These are phyloP conservation scores for Serripes groenlandicus DNA, from an alignment of 2,888 invertebrate species.

Conservation along the genomic window DNA sequence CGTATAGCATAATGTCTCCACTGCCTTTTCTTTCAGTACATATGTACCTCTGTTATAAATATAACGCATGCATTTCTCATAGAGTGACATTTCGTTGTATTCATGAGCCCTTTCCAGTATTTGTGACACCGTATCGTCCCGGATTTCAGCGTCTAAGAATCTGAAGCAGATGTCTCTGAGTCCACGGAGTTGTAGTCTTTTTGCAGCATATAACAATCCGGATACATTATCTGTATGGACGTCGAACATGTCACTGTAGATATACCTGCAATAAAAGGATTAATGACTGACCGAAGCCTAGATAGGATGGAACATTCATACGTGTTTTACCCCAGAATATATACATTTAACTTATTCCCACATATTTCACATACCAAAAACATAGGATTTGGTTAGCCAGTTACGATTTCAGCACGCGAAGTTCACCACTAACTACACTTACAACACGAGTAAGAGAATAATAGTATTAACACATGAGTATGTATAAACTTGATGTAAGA, in stretches of 20 bases:
- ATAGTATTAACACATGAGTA: too few species aligned
- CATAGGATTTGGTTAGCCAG: too few species aligned
- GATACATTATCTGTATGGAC: constrained; percentile 65
- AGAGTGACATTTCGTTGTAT: constrained; percentile 60
- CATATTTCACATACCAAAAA: too few species aligned
- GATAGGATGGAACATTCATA: too few species aligned
- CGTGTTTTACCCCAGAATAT: too few species aligned
- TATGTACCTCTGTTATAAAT: constrained; percentile 46
- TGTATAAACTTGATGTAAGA: too few species aligned
- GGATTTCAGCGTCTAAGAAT: constrained; percentile 65
- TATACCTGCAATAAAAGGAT: constrained; percentile 53
- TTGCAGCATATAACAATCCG: constrained; percentile 60
- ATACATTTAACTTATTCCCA: too few species aligned
- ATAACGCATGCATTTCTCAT: constrained; percentile 62
- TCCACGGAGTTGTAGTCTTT: constrained; percentile 55
- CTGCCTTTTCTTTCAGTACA: constrained; percentile 85
- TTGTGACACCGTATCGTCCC: constrained; percentile 63
- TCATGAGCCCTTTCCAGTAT: constrained; percentile 70
- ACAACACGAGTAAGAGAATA: too few species aligned
- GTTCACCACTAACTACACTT: too few species aligned
- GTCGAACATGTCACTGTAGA: constrained; percentile 67
- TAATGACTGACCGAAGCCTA: not conserved
- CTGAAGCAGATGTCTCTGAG: constrained; percentile 57
- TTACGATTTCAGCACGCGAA: too few species aligned
- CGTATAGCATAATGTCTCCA: constrained; percentile 90